Base-by-base conservation (phyloP, 2,888 invertebrate species). In the Xestia rhomboidea region DNA sequence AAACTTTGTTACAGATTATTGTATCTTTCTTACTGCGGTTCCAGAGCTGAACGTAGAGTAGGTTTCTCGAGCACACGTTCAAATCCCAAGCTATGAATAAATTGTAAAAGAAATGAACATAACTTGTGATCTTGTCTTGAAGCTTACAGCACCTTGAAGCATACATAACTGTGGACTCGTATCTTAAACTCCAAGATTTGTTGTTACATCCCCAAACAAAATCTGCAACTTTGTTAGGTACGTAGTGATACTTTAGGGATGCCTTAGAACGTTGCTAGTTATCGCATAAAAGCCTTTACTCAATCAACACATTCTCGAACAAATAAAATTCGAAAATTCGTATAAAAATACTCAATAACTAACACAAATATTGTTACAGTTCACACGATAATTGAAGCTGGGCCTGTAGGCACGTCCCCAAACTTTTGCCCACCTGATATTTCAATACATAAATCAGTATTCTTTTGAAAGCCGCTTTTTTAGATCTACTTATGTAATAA, bases 401-500 rank as follows among this genome's bases (percentile, higher is more conserved):
- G 8, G 82, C 67, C 79, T 57, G 62, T 66, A 13, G 46, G 41
- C 85, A 82, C 82, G 85, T 74, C 27, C 21, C 6, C 51, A 66
- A 85, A 85, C 73, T 85, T 84, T 73, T 75, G 68, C 60, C 64
- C 30, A 30, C 27, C 72, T 76, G 87, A 83, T 85, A 86, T 82
- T 79, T 87, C 87, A 80, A 87, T 88, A 83, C 73, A 49, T 67
- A 69, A 87, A 88, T 88, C 81, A 64, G 79, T 82, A 82, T 87
- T 86, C 88, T 89, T 87, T 87, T 85, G 73, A 85, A 85, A 85
- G 83, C 46, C 64, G 69, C 69, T 77, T n/a, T n/a, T n/a, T n/a
- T n/a, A n/a, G n/a, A n/a, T n/a, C n/a, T n/a, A n/a, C n/a, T n/a
- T n/a, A n/a, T n/a, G n/a, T n/a, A n/a, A n/a, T n/a, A n/a, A n/a